Conservation (phyloP, 30 jellyfish, hydroid and myxozoan species). For the Rhopilema esculentum region DNA sequence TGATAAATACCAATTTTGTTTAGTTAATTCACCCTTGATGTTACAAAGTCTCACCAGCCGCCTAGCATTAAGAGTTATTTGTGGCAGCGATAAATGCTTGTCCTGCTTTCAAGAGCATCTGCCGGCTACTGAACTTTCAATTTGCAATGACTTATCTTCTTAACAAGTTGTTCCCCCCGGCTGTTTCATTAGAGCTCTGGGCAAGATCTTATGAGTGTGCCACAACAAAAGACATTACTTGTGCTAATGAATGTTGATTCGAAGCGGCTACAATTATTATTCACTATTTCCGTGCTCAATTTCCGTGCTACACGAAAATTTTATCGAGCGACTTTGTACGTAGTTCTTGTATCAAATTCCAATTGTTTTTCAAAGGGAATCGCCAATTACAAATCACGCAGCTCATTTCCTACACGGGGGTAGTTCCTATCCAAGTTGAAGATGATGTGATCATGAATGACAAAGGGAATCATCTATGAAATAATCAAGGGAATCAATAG, state of each 20-base stretch:
- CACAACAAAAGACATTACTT: conserved; percentile 43
- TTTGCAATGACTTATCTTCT: background rate
- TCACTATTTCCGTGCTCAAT: background rate
- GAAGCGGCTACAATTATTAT: conserved; percentile 43
- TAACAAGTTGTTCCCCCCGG: conserved; percentile 28
- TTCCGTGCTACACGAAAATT: conserved; percentile 62
- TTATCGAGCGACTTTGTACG: background rate
- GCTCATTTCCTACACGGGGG: conserved; percentile 7
- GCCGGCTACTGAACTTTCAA: background rate
- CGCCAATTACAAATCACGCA: conserved; percentile 29
- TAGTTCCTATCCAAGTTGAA: background rate
- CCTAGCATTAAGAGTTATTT: background rate
- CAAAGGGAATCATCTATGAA: background rate
- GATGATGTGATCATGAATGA: background rate
- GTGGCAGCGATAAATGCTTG: background rate
- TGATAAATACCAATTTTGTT: background rate
- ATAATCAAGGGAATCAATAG: background rate
- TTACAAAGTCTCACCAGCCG: background rate
- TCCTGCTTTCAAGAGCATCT: background rate
- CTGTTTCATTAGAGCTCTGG: conserved; percentile 9
- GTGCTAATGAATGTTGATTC: conserved; percentile 44
- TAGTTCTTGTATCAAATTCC: conserved; percentile 27
- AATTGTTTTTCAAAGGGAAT: conserved; percentile 40
- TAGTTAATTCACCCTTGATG: background rate
- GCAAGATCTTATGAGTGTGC: background rate